Evolutionary conservation across 1,140 invertebrate species (phyloP).

Genomic region (Lepidostoma basale): DNA sequence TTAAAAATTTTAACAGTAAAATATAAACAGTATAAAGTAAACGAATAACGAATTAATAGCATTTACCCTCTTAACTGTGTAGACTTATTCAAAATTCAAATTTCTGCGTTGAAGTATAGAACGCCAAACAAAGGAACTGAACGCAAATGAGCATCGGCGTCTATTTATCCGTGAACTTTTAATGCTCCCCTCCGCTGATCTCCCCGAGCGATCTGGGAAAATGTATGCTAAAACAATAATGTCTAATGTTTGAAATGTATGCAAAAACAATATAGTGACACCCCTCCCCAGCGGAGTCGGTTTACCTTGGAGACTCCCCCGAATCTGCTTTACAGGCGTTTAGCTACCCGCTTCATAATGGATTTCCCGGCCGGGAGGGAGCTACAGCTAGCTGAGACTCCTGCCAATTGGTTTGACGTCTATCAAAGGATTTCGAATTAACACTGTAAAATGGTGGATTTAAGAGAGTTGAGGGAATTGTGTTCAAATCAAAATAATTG

Average conservation of each 20-base stretch:
- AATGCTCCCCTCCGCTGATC: background rate
- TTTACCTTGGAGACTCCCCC: constrained; percentile 39
- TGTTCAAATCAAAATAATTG: too few relatives aligned
- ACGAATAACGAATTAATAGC: too few relatives aligned
- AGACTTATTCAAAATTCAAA: background rate
- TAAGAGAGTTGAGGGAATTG: too few relatives aligned
- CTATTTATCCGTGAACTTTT: constrained; percentile 24
- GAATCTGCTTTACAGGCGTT: constrained; percentile 44
- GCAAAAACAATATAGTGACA: constrained; percentile 46
- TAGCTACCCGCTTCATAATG: constrained; percentile 42
- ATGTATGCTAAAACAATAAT: constrained; percentile 47
- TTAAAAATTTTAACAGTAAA: too few relatives aligned
- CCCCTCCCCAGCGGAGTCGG: constrained; percentile 27
- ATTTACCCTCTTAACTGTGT: too few relatives aligned
- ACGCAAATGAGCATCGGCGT: constrained; percentile 6
- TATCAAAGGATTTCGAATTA: constrained; percentile 10
- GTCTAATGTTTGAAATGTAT: constrained; percentile 47
- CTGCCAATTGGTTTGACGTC: constrained; percentile 14
- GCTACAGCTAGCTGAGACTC: background rate
- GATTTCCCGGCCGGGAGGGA: constrained; percentile 33
- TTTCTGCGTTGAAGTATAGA: too few relatives aligned
- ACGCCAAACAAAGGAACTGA: background rate
- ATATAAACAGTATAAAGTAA: too few relatives aligned
- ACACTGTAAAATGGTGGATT: background rate
- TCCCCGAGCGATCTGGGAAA: constrained; percentile 31